Percentiles rank a stretch among this genome's conserved stretches.
These are phyloP conservation scores for Vultur gryphus DNA, from an alignment of 2,797 vertebrate species.

Conservation along the genomic window DNA sequence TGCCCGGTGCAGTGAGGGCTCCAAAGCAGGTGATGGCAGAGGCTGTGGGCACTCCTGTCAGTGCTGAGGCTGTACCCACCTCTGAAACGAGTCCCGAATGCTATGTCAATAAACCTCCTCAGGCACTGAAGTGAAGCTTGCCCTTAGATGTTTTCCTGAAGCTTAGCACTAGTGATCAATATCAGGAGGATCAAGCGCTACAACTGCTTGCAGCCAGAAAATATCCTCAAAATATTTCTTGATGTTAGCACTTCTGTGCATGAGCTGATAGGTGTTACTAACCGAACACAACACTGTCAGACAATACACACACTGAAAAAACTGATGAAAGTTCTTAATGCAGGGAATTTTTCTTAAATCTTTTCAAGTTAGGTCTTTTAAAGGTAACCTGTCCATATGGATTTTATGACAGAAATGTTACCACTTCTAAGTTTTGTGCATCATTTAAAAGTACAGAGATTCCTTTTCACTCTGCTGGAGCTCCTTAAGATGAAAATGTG, in stretches of 20 bases:
- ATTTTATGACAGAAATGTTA: not conserved
- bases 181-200: not conserved
- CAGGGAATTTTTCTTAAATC: not conserved
- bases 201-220: not conserved
- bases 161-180: not conserved
- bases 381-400: not conserved
- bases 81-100: not conserved
- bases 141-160: not conserved
- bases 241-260: not conserved
- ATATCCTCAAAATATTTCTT: not conserved
- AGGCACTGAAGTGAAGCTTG: not conserved
- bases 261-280: slow-evolving; percentile 5
- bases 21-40: not conserved
- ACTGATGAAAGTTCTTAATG: not conserved
- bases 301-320: not conserved
- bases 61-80: not conserved
- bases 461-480: not conserved
- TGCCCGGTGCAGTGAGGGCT: not conserved
- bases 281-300: not conserved
- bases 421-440: not conserved
- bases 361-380: not conserved
- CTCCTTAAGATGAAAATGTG: not conserved
- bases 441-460: not conserved
- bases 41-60: not conserved
- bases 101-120: not conserved